A percentile compares a stretch with the other conserved stretches of the same genome.
These are phyloP conservation scores for Typhlichthys eigenmanni DNA, from an alignment of 2,797 vertebrate species.

Conservation along the genomic window DNA sequence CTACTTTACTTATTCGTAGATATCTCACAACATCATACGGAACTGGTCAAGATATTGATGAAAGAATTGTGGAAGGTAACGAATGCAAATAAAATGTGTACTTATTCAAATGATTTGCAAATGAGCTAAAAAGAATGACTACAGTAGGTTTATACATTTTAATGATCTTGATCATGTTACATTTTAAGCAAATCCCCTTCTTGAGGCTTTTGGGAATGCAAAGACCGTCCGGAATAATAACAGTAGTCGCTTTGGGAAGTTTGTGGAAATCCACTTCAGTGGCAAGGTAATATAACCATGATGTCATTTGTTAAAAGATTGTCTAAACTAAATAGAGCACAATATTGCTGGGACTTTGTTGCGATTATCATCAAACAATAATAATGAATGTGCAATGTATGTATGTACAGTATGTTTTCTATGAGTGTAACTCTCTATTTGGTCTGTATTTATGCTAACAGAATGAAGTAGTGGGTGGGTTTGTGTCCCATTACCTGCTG, in stretches of 20 bases:
- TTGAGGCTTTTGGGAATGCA: constrained; percentile 98
- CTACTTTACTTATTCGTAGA: constrained; percentile 62
- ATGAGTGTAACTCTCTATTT: not conserved
- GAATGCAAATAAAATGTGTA: constrained; percentile 1
- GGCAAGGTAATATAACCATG: constrained; percentile 82
- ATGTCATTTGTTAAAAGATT: not conserved
- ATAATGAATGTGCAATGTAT: too few species aligned
- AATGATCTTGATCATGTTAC: not conserved
- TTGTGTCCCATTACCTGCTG: constrained; percentile 96
- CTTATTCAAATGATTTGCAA: not conserved
- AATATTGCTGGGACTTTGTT: not conserved
- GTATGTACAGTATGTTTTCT: too few species aligned
- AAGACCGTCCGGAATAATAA: constrained; percentile 99
- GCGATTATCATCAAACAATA: too few species aligned
- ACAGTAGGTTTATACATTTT: not conserved
- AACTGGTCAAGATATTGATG: constrained; percentile 96
- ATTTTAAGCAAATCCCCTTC: constrained; percentile 89
- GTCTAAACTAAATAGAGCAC: not conserved
- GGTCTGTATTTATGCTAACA: constrained; percentile 42
- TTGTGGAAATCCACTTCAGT: constrained; percentile 99
- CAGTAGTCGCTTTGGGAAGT: constrained; percentile 98
- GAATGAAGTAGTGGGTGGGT: constrained; percentile 95
- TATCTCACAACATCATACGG: constrained; percentile 97
- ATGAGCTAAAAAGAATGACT: not conserved
- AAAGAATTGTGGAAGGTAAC: constrained; percentile 97